phyloP scores from a whole-genome alignment of 2,797 vertebrate species.

The Sebastes iracundus region DNA sequence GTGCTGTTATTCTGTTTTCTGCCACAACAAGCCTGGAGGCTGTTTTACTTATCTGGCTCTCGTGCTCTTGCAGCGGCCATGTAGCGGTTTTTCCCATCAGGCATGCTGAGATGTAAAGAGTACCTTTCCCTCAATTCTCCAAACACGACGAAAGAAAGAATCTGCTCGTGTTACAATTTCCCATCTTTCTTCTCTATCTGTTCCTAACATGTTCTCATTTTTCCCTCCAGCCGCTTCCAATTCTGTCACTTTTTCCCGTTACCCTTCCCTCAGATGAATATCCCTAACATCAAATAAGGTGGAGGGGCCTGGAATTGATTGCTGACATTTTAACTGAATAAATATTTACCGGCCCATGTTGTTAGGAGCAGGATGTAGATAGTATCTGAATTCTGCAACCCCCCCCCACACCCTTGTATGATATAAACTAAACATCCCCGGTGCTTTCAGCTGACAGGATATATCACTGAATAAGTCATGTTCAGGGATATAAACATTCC shows the following conservation, averaged over 20 bases:
- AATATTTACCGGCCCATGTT: conserved; percentile 43
- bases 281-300: neutral
- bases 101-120: conserved; percentile 12
- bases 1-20: conserved; percentile 63
- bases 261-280: neutral
- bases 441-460: conserved; percentile 45
- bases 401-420: neutral
- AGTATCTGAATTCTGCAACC: conserved; percentile 13
- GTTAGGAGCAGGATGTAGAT: conserved; percentile 31
- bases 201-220: neutral
- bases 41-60: conserved; percentile 62
- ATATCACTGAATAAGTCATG: conserved; percentile 70
- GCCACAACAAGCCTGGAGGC: conserved; percentile 38
- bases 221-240: neutral
- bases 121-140: conserved; percentile 15
- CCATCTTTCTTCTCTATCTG: neutral
- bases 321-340: conserved; percentile 48
- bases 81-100: conserved; percentile 47
- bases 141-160: neutral
- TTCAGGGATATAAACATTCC: conserved; percentile 63
- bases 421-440: conserved; percentile 56
- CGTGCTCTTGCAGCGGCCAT: conserved; percentile 33
- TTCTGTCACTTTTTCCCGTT: neutral
- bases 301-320: conserved; percentile 27
- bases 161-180: neutral